A percentile compares a stretch with the other conserved stretches of the same genome.
Evolutionary conservation across 2,797 vertebrate species (phyloP).

Genomic region (Orestias chungarensis): DNA sequence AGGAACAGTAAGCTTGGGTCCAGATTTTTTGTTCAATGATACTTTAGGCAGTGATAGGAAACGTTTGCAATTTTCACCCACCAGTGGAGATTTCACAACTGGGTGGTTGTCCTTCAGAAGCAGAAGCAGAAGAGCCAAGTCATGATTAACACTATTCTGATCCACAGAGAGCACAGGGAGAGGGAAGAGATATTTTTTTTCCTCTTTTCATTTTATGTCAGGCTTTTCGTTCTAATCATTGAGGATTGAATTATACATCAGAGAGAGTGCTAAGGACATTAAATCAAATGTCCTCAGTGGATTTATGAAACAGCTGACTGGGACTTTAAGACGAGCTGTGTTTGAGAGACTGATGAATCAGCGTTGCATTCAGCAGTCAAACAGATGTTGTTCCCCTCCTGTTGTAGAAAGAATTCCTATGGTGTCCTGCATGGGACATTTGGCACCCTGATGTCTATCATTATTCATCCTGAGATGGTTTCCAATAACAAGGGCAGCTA

Average conservation of each 20-base stretch:
- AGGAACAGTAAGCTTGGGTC: background rate
- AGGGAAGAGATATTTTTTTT: constrained; percentile 3
- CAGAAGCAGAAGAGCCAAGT: constrained; percentile 29
- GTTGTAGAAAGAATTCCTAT: constrained; percentile 73
- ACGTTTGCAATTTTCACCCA: constrained; percentile 54
- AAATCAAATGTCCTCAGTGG: constrained; percentile 25
- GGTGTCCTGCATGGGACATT: constrained; percentile 83
- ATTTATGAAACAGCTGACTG: constrained; percentile 64
- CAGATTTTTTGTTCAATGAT: constrained; percentile 36
- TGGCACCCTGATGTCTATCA: constrained; percentile 81
- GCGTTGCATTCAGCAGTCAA: constrained; percentile 76
- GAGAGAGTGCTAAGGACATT: constrained; percentile 34
- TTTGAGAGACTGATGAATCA: constrained; percentile 76
- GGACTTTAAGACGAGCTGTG: constrained; percentile 68
- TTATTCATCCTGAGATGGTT: constrained; percentile 81
- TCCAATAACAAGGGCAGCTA: constrained; percentile 82
- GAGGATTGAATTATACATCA: constrained; percentile 23
- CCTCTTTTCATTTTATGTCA: constrained; percentile 12
- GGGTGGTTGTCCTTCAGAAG: constrained; percentile 52
- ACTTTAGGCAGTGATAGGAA: constrained; percentile 54
- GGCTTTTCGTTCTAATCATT: constrained; percentile 27
- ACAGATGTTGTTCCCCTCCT: constrained; percentile 80
- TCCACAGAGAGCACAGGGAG: constrained; percentile 20
- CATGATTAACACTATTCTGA: constrained; percentile 51
- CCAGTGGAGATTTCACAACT: constrained; percentile 43